Conservation (phyloP, 1,140 invertebrate genomes). For the Anagrus nilaparvatae region DNA sequence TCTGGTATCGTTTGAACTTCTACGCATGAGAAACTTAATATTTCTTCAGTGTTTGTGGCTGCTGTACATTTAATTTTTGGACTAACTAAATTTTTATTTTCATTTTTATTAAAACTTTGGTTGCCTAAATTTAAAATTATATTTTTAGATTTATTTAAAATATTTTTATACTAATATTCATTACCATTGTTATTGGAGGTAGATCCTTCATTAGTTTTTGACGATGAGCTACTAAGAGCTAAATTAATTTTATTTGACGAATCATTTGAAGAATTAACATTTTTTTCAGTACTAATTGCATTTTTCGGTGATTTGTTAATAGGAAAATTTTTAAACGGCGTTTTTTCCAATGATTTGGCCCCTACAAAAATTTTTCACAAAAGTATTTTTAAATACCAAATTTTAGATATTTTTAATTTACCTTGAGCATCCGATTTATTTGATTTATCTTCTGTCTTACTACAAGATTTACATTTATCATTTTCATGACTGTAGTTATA, state of each 20-base stretch:
- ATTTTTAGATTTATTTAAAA: no score
- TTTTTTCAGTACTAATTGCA: slow-evolving; percentile 3
- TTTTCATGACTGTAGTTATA: no score
- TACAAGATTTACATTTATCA: no score
- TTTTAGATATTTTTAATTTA: no score
- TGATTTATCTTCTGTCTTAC: no score
- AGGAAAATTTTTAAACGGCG: slow-evolving; percentile 34
- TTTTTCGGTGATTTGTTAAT: slow-evolving; percentile 21
- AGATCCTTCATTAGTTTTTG: neutral
- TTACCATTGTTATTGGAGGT: neutral
- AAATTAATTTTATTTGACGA: slow-evolving; percentile 1
- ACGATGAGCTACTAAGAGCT: no score
- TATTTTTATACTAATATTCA: slow-evolving; percentile 6
- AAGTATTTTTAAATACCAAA: no score
- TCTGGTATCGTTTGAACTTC: slow-evolving; percentile 36
- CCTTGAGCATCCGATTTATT: no score
- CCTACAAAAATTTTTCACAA: no score
- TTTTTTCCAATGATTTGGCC: slow-evolving; percentile 35
- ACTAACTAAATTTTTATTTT: slow-evolving; percentile 6
- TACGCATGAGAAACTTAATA: slow-evolving; percentile 25
- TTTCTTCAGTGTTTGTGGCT: slow-evolving; percentile 34
- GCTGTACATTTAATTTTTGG: slow-evolving; percentile 25
- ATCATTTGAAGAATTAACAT: slow-evolving; percentile 2
- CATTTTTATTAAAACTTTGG: no score
- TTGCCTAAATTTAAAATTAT: no score